Evolutionary conservation across 2,888 invertebrate species (phyloP), one percentile per base, ranked within the genome.

Genomic region (Epinotia bilunana): DNA sequence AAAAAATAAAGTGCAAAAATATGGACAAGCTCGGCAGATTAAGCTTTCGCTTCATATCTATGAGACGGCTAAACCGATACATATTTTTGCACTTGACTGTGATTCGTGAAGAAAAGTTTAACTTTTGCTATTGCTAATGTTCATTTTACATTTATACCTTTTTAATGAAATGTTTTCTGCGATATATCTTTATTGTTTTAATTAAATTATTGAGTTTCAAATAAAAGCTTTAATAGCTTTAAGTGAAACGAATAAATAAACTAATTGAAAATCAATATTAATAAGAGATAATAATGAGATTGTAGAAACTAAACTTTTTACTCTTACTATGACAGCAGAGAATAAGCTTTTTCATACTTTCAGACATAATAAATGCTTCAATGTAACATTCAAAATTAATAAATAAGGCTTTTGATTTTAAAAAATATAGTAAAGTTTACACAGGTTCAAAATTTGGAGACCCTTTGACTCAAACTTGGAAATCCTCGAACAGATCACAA

Each of bases 401-500:
- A 12, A 46, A 12, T 46, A 2, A 13, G 46, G 13, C 13, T 46
- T 13, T 13, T 53, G 13, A 13, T 7, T 53, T 2, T n/a, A 53
- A 53, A 16, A 5, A n/a, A 6, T 12, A 16, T 11, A 57, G 2
- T 11, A 12, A 57, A 57, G 18, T 18, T 33, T 28, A 23, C 60
- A 9, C 33, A 39, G 39, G 61, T 39, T 61, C 33, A 11, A 3
- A n/a, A 43, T 39, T 20, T 16, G 18, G 23, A 7, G 39, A 39
- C 16, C 43, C 20, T 43, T 18, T 13, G 16, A 49, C 49, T 49
- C 5, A 39, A 68, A 46, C 23, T 46, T 23, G n/a, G 23, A 43
- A 23, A 46, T 60, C 46, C 58, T 58, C 11, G 33, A 67, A 68
- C 39, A 57, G n/a, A 33, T 18, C 20, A 28, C 84, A 79, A 77